These are phyloP conservation scores for Priocnemis perturbator DNA, from an alignment of 2,888 invertebrate species.

Conservation along the genomic window DNA sequence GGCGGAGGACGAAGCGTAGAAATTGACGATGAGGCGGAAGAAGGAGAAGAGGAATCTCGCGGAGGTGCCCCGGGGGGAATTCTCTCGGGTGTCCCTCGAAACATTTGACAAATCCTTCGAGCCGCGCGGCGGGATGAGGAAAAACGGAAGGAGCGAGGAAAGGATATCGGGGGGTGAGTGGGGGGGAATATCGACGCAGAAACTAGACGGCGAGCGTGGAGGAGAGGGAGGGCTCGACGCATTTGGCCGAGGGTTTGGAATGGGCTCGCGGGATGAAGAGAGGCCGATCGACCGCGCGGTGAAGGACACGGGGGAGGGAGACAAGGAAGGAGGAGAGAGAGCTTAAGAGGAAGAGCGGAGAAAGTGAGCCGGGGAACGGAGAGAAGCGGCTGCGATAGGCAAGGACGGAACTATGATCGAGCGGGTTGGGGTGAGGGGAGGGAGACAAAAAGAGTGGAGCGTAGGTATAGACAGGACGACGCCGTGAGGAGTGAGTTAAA, in stretches of 20 bases:
- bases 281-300: too few relatives aligned
- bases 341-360: background rate
- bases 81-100: constrained; percentile 16
- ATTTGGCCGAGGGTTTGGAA: background rate
- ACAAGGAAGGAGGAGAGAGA: background rate
- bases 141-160: constrained; percentile 9
- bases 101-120: constrained; percentile 22
- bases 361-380: too few relatives aligned
- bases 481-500: too few relatives aligned
- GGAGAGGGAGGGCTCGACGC: too few relatives aligned
- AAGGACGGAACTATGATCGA: too few relatives aligned
- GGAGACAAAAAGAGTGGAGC: too few relatives aligned
- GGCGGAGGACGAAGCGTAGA: too few relatives aligned
- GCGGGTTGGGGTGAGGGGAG: too few relatives aligned
- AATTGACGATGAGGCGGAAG: constrained; percentile 9
- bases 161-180: background rate
- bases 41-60: background rate
- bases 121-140: constrained; percentile 16
- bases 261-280: background rate
- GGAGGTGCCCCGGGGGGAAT: background rate
- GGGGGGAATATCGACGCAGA: constrained; percentile 11
- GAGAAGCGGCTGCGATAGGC: too few relatives aligned
- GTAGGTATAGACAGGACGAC: too few relatives aligned
- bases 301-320: background rate
- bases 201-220: background rate